A percentile compares a stretch with the other conserved stretches of the same genome.
Evolutionary conservation across 2,888 invertebrate species (phyloP).

Genomic region (Thereva nobilitata): DNA sequence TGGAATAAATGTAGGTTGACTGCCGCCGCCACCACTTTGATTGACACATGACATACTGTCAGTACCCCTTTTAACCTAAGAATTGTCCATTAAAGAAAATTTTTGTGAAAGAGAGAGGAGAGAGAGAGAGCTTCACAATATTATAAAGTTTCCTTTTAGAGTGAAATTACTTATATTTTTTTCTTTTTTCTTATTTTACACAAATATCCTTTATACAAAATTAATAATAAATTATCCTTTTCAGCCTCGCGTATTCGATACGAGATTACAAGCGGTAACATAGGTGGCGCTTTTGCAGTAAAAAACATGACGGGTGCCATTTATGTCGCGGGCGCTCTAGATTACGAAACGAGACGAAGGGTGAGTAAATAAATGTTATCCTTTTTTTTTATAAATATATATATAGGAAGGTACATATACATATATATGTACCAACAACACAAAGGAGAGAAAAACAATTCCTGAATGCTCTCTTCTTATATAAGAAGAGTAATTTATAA

Average conservation of each 20-base stretch:
- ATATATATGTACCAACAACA: background rate
- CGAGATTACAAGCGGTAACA: slow-evolving; percentile 99
- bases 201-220: background rate
- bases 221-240: slow-evolving; percentile 43
- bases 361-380: slow-evolving; percentile 65
- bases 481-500: slow-evolving; percentile 10
- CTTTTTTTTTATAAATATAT: background rate
- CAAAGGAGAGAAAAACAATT: background rate
- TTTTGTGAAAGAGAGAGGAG: no score
- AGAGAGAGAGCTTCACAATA: no score
- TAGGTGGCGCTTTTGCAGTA: slow-evolving; percentile 96
- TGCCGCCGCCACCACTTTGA: no score
- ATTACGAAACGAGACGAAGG: slow-evolving; percentile 94
- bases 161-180: no score
- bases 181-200: background rate
- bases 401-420: background rate
- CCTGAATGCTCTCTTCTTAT: background rate
- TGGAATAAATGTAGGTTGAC: no score
- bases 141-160: no score
- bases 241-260: slow-evolving; percentile 98
- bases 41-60: no score
- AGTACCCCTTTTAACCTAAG: no score
- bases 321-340: slow-evolving; percentile 94
- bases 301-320: slow-evolving; percentile 99
- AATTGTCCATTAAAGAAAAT: no score